These are phyloP conservation scores for Chelmon rostratus DNA, from an alignment of 2,797 vertebrate genomes.

Conservation along the genomic window DNA sequence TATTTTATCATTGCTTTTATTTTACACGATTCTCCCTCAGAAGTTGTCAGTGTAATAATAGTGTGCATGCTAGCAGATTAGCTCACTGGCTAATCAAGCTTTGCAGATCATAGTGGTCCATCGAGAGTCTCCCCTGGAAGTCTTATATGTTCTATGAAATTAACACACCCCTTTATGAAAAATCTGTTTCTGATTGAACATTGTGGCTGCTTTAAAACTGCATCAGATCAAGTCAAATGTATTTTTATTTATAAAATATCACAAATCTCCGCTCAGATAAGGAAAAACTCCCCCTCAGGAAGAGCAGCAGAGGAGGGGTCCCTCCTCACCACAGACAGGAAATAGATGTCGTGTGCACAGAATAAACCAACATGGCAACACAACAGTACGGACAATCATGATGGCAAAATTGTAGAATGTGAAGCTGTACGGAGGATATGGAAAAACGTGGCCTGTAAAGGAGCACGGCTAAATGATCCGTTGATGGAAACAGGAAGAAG, in stretches of 20 bases:
- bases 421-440: neutral
- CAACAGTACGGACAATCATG: neutral
- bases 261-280: neutral
- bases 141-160: too few species aligned
- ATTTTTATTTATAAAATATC: neutral
- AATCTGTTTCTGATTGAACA: too few species aligned
- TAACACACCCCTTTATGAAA: too few species aligned
- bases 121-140: neutral
- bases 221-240: neutral
- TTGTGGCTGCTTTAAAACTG: neutral
- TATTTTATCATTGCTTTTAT: too few species aligned
- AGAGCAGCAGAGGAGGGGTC: neutral
- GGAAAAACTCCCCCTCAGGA: neutral
- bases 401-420: neutral
- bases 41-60: neutral
- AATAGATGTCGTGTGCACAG: neutral
- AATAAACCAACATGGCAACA: neutral
- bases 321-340: neutral
- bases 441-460: neutral
- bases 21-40: too few species aligned
- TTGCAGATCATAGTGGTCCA: neutral
- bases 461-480: neutral
- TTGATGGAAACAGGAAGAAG: too few species aligned
- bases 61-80: neutral
- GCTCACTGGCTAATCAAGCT: neutral